These are phyloP conservation scores for Drosophila algonquin DNA, from an alignment of 2,888 invertebrate species.

Conservation along the genomic window DNA sequence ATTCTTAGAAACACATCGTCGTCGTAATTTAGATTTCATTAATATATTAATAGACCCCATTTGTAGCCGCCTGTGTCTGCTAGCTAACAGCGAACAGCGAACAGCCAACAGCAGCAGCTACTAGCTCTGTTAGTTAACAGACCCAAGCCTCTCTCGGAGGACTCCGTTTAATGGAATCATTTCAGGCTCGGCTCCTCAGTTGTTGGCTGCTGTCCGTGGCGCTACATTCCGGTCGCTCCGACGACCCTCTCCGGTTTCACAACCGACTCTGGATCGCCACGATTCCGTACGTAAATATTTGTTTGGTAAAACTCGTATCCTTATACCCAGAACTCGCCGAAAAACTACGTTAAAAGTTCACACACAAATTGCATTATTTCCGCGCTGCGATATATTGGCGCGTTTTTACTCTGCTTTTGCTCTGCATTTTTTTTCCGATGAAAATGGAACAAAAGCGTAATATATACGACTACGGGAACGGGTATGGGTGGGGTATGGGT, in stretches of 20 bases:
- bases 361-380: constrained; percentile 76
- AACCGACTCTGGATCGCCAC: constrained; percentile 1
- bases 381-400: constrained; percentile 67
- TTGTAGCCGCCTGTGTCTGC: constrained; percentile 17
- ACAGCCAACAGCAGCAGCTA: not conserved
- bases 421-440: constrained; percentile 13
- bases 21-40: constrained; percentile 36
- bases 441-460: constrained; percentile 39
- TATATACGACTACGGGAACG: constrained; percentile 50
- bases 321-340: constrained; percentile 8
- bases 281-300: constrained; percentile 68
- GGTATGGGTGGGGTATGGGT: constrained; percentile 36
- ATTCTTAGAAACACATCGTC: constrained; percentile 2
- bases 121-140: constrained; percentile 33
- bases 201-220: constrained; percentile 18
- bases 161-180: constrained; percentile 16
- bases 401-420: constrained; percentile 44
- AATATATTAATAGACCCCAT: constrained; percentile 20
- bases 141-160: not conserved
- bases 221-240: constrained; percentile 3
- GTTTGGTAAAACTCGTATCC: constrained; percentile 64
- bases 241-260: not conserved
- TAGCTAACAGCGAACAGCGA: constrained; percentile 21
- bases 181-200: constrained; percentile 27
- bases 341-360: constrained; percentile 71